These are phyloP conservation scores for Corythornis cristatus DNA, from an alignment of 2,113 vertebrate species.

Conservation along the genomic window DNA sequence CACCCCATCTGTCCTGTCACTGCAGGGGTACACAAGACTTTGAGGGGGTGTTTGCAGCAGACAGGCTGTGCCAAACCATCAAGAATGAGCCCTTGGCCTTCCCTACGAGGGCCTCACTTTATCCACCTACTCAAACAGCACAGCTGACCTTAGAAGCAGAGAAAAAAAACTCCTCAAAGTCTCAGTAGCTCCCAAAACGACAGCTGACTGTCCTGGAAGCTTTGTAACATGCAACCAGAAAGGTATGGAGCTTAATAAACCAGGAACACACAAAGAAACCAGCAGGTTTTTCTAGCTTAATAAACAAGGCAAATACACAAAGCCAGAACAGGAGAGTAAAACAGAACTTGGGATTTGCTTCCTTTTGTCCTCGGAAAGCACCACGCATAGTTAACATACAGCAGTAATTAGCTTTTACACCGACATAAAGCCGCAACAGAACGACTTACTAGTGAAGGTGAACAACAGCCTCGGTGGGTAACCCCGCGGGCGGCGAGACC, in stretches of 20 bases:
- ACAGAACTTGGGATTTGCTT: background rate
- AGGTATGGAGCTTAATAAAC: background rate
- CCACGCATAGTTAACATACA: background rate
- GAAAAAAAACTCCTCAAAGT: background rate
- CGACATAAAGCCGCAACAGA: conserved; percentile 3
- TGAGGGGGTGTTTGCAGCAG: background rate
- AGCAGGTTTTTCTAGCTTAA: background rate
- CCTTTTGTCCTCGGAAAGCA: conserved; percentile 16
- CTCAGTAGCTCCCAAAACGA: background rate
- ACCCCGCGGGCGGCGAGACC: no score
- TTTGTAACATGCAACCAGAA: background rate
- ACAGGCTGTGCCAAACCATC: background rate
- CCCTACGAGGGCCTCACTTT: background rate
- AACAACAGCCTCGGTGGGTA: background rate
- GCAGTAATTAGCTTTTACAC: conserved; percentile 4
- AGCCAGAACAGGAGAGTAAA: background rate
- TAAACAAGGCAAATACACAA: background rate
- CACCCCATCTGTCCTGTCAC: background rate
- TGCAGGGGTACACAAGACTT: background rate
- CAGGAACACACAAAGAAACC: background rate
- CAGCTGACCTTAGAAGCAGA: background rate
- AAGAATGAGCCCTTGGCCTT: background rate
- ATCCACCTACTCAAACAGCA: background rate
- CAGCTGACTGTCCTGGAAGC: background rate
- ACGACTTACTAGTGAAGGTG: background rate